A percentile compares a stretch with the other conserved stretches of the same genome.
Conservation (phyloP, 2,888 invertebrate species). For the Seira musarum region DNA sequence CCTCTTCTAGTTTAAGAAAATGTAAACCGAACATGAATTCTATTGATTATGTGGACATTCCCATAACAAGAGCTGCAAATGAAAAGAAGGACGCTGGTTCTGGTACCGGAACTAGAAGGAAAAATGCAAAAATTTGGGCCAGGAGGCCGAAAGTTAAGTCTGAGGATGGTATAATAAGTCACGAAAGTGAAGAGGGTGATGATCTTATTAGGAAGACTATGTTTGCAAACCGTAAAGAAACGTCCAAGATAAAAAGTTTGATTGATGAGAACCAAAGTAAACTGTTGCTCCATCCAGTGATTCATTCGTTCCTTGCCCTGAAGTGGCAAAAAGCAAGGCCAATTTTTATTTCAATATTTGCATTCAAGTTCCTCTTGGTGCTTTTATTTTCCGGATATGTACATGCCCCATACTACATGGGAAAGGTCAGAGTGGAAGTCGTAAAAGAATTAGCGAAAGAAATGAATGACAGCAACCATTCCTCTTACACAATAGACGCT, state of each 20-base stretch:
- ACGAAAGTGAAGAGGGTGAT: background rate
- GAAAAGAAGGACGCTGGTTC: background rate
- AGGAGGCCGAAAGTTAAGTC: background rate
- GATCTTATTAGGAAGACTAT: background rate
- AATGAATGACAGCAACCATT: background rate
- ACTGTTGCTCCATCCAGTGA: conserved; percentile 86
- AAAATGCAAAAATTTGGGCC: background rate
- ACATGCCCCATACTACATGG: conserved; percentile 60
- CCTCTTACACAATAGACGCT: background rate
- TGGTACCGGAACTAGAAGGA: background rate
- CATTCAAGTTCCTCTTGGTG: conserved; percentile 83
- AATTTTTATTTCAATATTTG: conserved; percentile 84
- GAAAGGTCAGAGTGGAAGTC: background rate
- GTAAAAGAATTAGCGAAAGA: background rate
- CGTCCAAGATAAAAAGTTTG: conserved; percentile 38
- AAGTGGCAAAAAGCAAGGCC: conserved; percentile 89
- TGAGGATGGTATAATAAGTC: too few species aligned
- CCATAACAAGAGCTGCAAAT: too few species aligned
- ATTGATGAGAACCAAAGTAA: conserved; percentile 73
- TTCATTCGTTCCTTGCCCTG: conserved; percentile 86
- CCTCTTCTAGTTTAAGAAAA: too few species aligned
- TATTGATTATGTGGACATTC: background rate
- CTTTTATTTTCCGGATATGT: conserved; percentile 82
- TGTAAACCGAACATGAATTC: too few species aligned
- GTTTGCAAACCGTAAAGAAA: conserved; percentile 3